Base-by-base conservation (phyloP, 2,113 vertebrate genomes). In the Albula goreensis region DNA sequence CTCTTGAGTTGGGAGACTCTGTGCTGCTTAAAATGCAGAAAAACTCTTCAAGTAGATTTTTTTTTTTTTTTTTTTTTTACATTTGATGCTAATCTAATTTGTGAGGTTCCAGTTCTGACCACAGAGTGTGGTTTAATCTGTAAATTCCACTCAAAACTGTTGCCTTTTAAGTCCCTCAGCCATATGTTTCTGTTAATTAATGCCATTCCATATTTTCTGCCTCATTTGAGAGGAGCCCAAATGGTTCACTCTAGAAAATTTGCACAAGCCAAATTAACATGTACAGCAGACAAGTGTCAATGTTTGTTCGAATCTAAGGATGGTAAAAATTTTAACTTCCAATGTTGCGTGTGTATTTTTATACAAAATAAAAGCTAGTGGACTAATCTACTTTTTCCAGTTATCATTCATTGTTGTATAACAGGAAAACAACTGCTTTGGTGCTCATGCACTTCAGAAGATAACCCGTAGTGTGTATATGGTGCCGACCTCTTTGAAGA, bases 321-420 rank as follows among this genome's bases (percentile, higher is more conserved):
- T 25, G 22, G 48, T 77, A n/a, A 6, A 77, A 51, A 15, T 83
- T 78, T 49, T 85, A 49, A 74, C 66, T 63, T 81, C 80, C 56
- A 85, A 66, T 79, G 56, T 85, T 80, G 56, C 84, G 50, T 80
- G 78, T 78, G 51, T 85, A 85, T 85, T 85, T 85, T 85, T 85
- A 79, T 81, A 85, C 60, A 85, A 81, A 85, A 80, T 85, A 85
- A 85, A 85, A 25, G 15, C 48, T 63, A 60, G 31, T 74, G 70
- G n/a, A 80, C 84, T 77, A 57, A 50, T 80, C 56, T 57, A 19
- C 4, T 31, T 25, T 60, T 15, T 83, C n/a, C 17, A 4, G 19
- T 66, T 78, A 31, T 85, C 49, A n/a, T 13, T 50, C 1, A 50
- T 83, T 82, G 31, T 48, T 79, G 25, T 13, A 79, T 19, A 79